Evolutionary conservation across 2,888 invertebrate species (phyloP).

Genomic region (Hemistola chrysoprasaria): DNA sequence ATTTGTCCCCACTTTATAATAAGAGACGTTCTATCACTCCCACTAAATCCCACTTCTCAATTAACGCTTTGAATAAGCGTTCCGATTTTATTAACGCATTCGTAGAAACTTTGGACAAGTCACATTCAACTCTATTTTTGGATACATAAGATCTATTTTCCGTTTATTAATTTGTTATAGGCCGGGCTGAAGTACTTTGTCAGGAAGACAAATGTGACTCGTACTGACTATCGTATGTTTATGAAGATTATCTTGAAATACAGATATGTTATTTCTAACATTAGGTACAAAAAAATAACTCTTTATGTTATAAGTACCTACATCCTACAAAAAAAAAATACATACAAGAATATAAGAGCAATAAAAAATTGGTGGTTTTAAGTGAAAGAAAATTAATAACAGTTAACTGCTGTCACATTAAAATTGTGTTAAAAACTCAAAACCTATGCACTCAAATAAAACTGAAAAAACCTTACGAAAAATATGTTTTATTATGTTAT

Average conservation of each 20-base stretch:
- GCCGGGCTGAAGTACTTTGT: slow-evolving; percentile 53
- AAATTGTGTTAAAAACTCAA: no score
- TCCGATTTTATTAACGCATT: slow-evolving; percentile 49
- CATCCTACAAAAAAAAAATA: no score
- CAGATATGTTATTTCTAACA: slow-evolving; percentile 1
- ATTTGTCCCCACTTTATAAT: no score
- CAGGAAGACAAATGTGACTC: slow-evolving; percentile 57
- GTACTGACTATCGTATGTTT: slow-evolving; percentile 27
- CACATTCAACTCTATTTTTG: slow-evolving; percentile 21
- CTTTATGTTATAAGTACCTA: no score
- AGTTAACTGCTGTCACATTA: no score
- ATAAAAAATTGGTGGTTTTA: no score
- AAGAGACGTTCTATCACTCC: slow-evolving; percentile 18
- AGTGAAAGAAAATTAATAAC: no score
- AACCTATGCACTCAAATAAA: no score
- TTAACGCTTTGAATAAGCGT: slow-evolving; percentile 50
- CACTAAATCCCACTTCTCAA: slow-evolving; percentile 52
- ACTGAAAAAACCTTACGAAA: no score
- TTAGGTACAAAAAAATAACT: background rate
- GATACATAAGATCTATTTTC: slow-evolving; percentile 6
- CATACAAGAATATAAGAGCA: no score
- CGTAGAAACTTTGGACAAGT: slow-evolving; percentile 9
- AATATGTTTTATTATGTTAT: no score
- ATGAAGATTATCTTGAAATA: background rate
- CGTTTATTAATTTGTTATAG: slow-evolving; percentile 23